Conservation (phyloP, 2,113 vertebrate species). For the Antigone vipio region DNA sequence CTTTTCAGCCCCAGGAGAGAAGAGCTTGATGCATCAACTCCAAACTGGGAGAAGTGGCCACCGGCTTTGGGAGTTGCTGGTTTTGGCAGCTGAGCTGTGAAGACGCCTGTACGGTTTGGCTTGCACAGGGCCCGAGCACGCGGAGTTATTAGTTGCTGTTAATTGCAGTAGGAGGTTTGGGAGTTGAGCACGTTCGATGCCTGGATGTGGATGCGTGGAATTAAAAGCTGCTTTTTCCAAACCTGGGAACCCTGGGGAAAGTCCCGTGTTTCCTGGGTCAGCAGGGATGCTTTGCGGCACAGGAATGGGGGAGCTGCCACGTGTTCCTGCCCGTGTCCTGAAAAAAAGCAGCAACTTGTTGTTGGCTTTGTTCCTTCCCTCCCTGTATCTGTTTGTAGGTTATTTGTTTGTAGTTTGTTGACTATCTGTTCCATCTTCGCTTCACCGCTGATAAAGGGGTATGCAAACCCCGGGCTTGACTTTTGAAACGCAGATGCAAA, state of each 20-base stretch:
- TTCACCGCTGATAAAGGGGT: fast-evolving
- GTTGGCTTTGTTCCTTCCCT: neutral
- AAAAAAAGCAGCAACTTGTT: neutral
- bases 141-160: neutral
- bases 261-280: fast-evolving
- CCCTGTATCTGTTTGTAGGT: neutral
- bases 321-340: fast-evolving
- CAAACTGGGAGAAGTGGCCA: neutral
- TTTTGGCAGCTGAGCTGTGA: neutral
- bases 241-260: neutral
- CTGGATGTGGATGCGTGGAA: neutral
- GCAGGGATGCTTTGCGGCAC: neutral
- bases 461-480: neutral
- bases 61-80: neutral
- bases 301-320: fast-evolving
- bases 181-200: neutral
- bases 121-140: neutral
- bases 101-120: fast-evolving
- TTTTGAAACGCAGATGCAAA: neutral
- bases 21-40: neutral
- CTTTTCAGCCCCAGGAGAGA: neutral
- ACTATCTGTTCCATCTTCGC: neutral
- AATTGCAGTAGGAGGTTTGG: neutral
- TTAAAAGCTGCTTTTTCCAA: neutral
- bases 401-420: neutral